A percentile compares a stretch with the other conserved stretches of the same genome.
Evolutionary conservation across 2,113 vertebrate species (phyloP).

Genomic region (Sterrhoptilus dennistouni): DNA sequence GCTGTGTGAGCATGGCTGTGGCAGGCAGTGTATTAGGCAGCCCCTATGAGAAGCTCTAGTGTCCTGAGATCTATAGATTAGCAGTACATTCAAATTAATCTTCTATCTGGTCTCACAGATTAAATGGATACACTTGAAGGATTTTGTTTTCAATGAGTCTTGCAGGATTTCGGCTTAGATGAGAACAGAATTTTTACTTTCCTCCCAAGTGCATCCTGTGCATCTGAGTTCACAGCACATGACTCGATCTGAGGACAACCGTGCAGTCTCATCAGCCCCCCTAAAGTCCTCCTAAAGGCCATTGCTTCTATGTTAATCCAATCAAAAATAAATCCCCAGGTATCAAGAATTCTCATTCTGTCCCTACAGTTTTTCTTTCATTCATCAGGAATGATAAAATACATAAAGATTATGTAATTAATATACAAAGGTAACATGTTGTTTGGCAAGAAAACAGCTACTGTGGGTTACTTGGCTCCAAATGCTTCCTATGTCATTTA

Average conservation of each 20-base stretch:
- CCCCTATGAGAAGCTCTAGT: not conserved
- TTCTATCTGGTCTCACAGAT: constrained; percentile 52
- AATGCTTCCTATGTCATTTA: not conserved
- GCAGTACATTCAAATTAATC: constrained; percentile 59
- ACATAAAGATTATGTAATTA: not conserved
- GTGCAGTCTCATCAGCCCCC: not conserved
- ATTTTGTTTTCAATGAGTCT: constrained; percentile 46
- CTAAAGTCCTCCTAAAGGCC: not conserved
- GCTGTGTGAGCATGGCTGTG: not conserved
- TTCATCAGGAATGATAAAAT: not conserved
- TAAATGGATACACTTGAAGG: constrained; percentile 60
- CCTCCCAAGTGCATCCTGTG: not conserved
- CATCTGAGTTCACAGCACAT: not conserved
- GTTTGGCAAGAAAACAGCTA: not conserved
- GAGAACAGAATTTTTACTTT: constrained; percentile 49
- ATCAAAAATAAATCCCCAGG: not conserved
- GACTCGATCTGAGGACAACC: not conserved
- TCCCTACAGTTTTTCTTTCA: not conserved
- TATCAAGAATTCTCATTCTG: not conserved
- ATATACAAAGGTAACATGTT: not conserved
- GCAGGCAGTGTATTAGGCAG: not conserved
- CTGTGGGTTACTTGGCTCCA: not conserved
- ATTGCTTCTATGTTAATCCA: not conserved
- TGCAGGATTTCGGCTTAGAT: constrained; percentile 54
- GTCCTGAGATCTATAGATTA: constrained; percentile 55